These are phyloP conservation scores for Peromyscus leucopus DNA, from an alignment of 2,113 vertebrate species.

Conservation along the genomic window DNA sequence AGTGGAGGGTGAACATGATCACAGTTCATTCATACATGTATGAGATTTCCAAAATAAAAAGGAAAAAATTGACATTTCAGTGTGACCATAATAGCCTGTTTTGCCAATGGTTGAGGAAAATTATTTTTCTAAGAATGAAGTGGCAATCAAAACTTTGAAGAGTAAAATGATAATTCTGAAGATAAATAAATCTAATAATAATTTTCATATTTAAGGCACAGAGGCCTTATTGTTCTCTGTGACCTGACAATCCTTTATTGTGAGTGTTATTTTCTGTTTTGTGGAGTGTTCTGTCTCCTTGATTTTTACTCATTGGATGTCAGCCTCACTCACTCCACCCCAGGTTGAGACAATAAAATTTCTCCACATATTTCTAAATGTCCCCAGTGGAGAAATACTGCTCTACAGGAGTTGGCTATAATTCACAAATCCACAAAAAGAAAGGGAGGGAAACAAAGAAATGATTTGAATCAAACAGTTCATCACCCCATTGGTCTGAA, in stretches of 20 bases:
- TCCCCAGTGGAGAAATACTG: background rate
- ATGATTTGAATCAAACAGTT: background rate
- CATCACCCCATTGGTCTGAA: background rate
- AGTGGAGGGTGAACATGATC: background rate
- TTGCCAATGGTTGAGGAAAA: background rate
- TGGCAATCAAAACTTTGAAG: background rate
- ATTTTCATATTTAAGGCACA: slow-evolving; percentile 6
- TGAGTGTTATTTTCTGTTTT: background rate
- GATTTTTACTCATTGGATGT: background rate
- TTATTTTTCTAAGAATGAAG: slow-evolving; percentile 44
- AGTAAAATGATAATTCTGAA: slow-evolving; percentile 44
- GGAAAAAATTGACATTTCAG: slow-evolving; percentile 1
- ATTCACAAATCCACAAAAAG: background rate
- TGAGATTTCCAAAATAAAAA: background rate
- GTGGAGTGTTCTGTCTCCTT: background rate
- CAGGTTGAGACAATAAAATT: background rate
- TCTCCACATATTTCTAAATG: background rate
- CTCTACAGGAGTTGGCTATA: background rate
- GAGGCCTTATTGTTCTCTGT: background rate
- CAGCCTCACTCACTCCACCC: background rate
- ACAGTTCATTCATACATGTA: background rate
- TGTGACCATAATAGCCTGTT: background rate
- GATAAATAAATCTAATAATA: slow-evolving; percentile 17
- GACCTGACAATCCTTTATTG: background rate
- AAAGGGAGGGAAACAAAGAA: background rate